Percentiles rank a stretch among this genome's conserved stretches.
These are phyloP conservation scores for Mastigias papua DNA, from an alignment of 30 jellyfish, hydroid and myxozoan genomes.

Conservation along the genomic window DNA sequence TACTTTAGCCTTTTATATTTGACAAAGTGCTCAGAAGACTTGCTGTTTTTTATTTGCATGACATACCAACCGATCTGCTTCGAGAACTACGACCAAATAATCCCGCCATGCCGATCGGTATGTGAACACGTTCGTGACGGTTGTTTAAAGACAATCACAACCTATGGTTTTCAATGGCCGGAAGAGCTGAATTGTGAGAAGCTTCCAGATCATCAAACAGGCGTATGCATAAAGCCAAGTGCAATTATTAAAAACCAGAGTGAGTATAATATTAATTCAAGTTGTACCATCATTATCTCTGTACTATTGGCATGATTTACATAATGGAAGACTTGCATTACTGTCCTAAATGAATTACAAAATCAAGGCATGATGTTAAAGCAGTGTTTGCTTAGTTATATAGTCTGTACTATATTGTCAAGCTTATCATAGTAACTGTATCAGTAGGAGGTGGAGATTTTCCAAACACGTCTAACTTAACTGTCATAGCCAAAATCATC, in stretches of 20 bases:
- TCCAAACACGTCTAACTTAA: no score
- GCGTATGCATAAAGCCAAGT: slow-evolving; percentile 87
- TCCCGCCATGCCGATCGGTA: slow-evolving; percentile 82
- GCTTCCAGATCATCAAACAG: slow-evolving; percentile 85
- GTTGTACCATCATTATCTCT: no score
- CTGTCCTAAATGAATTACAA: no score
- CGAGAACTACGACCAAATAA: slow-evolving; percentile 68
- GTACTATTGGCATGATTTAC: no score
- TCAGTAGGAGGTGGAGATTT: no score
- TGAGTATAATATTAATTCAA: no score
- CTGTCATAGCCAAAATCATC: no score
- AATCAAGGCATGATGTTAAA: no score
- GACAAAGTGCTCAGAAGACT: slow-evolving; percentile 72
- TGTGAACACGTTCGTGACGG: slow-evolving; percentile 69
- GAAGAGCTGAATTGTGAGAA: slow-evolving; percentile 76
- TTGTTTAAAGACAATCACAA: slow-evolving; percentile 53
- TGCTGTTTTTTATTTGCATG: slow-evolving; percentile 82
- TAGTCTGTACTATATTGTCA: no score
- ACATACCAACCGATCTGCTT: slow-evolving; percentile 86
- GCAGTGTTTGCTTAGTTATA: no score
- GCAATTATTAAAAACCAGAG: slow-evolving; percentile 66
- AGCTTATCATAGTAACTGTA: no score
- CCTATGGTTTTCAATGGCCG: slow-evolving; percentile 71
- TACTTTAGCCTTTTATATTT: slow-evolving; percentile 56
- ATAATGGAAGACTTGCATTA: no score